These are phyloP conservation scores for Campoplex nolae DNA, from an alignment of 2,888 invertebrate species.

Conservation along the genomic window DNA sequence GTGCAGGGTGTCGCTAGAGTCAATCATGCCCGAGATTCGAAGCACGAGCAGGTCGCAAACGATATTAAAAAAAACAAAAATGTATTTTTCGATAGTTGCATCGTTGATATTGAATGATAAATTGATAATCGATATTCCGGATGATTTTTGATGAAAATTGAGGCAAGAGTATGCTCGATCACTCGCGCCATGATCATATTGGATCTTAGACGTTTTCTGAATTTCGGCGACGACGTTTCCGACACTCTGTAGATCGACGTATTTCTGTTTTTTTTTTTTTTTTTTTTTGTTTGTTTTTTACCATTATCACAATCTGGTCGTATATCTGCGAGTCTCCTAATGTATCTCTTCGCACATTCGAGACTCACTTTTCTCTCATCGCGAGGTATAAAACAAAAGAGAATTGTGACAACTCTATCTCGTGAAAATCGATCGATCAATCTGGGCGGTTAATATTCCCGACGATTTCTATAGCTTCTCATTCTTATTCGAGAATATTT, in stretches of 20 bases:
- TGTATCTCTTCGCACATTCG: constrained; percentile 26
- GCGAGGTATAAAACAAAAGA: constrained; percentile 14
- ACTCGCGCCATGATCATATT: too few relatives aligned
- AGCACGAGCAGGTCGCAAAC: not conserved
- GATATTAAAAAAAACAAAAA: not conserved
- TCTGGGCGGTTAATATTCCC: constrained; percentile 11
- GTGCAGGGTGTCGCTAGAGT: constrained; percentile 33
- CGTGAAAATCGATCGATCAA: constrained; percentile 37
- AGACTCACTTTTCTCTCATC: constrained; percentile 44
- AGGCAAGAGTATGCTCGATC: too few relatives aligned
- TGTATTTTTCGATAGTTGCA: not conserved
- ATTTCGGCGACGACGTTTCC: not conserved
- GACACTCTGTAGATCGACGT: constrained; percentile 48
- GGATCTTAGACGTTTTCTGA: not conserved
- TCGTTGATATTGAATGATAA: not conserved
- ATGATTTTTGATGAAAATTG: not conserved
- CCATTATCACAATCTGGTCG: constrained; percentile 19
- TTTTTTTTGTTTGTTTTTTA: constrained; percentile 9
- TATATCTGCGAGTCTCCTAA: constrained; percentile 11
- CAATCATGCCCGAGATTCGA: not conserved
- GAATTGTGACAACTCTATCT: constrained; percentile 55
- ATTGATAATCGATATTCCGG: not conserved
- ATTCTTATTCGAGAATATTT: constrained; percentile 12
- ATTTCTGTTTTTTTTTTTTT: constrained; percentile 22
- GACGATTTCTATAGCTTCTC: not conserved